Evolutionary conservation across 2,113 vertebrate genomes (phyloP).

Genomic region (Apteryx owenii): DNA sequence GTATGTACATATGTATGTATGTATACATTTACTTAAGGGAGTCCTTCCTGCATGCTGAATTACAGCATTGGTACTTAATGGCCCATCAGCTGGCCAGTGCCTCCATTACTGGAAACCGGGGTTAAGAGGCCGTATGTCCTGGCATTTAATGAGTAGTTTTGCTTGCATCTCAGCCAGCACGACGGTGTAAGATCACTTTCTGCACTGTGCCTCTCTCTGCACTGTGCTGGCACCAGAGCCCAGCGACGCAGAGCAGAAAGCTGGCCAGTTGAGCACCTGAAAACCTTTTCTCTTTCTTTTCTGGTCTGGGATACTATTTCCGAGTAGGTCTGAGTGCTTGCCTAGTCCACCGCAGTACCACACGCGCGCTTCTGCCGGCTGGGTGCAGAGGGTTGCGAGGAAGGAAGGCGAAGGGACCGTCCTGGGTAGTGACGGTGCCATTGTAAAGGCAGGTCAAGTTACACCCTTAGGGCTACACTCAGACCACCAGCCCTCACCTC

Average conservation of each 20-base stretch:
- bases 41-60: background rate
- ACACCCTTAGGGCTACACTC: background rate
- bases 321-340: background rate
- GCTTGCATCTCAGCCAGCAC: background rate
- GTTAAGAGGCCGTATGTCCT: accelerated
- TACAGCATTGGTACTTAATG: background rate
- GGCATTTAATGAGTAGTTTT: background rate
- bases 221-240: background rate
- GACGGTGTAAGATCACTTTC: background rate
- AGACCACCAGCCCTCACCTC: background rate
- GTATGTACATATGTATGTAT: background rate
- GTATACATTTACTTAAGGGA: background rate
- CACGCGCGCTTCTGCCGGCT: accelerated
- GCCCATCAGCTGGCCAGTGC: accelerated
- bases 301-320: background rate
- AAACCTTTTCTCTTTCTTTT: background rate
- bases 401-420: accelerated
- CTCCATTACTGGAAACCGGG: background rate
- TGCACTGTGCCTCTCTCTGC: background rate
- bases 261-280: background rate
- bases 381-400: accelerated
- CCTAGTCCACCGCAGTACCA: background rate
- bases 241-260: background rate
- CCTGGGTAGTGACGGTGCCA: accelerated
- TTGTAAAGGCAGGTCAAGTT: background rate